Conservation (phyloP, 2,113 vertebrate genomes). For the Peromyscus leucopus region DNA sequence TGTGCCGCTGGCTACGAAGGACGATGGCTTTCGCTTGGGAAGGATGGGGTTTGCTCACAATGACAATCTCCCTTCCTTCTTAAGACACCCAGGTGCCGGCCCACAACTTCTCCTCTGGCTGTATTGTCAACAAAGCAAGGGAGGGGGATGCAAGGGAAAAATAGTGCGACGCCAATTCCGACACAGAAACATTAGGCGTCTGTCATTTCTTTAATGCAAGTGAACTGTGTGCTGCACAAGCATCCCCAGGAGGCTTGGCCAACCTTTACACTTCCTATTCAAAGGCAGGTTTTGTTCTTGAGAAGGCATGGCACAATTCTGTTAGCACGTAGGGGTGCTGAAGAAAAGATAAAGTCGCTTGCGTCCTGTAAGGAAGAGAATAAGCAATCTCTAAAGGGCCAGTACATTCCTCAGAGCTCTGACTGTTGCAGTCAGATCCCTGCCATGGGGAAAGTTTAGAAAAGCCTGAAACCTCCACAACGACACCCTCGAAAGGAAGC, state of each 20-base stretch:
- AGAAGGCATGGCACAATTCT: neutral
- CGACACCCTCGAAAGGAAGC: conserved; percentile 38
- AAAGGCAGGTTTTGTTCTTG: conserved; percentile 51
- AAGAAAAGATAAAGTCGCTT: neutral
- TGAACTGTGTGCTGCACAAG: conserved; percentile 91
- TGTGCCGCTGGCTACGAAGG: conserved; percentile 66
- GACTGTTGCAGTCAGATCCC: conserved; percentile 58
- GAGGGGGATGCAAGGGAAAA: neutral
- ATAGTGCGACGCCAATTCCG: conserved; percentile 80
- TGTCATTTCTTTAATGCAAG: conserved; percentile 91
- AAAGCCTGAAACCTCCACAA: conserved; percentile 63
- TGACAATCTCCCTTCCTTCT: conserved; percentile 54
- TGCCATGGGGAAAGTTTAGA: conserved; percentile 66
- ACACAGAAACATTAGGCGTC: conserved; percentile 82
- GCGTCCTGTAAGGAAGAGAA: conserved; percentile 77
- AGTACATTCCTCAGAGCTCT: conserved; percentile 63
- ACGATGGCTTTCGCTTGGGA: conserved; percentile 60
- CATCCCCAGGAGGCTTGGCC: conserved; percentile 86
- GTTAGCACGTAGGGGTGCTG: conserved; percentile 73
- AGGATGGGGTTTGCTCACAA: conserved; percentile 51
- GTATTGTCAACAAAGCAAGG: conserved; percentile 33
- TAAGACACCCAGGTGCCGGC: conserved; percentile 29
- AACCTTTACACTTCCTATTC: conserved; percentile 85
- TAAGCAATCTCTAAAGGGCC: conserved; percentile 64
- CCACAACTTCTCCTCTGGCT: conserved; percentile 32